These are phyloP conservation scores for Heliopora coerulea DNA, from an alignment of 92 coral and sea anemone species.

Conservation along the genomic window DNA sequence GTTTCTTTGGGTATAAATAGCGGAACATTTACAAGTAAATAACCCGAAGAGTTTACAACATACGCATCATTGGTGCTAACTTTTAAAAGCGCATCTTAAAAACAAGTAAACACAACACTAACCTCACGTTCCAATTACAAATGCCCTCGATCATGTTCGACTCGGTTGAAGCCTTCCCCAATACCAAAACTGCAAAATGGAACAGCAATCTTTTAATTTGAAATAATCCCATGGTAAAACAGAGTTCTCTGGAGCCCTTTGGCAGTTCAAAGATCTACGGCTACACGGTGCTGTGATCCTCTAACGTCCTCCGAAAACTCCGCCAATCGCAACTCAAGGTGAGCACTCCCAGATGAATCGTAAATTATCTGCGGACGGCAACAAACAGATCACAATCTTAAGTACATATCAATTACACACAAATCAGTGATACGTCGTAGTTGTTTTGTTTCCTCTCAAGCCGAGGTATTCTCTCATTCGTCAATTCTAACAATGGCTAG, in stretches of 20 bases:
- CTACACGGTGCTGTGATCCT: slow-evolving; percentile 1
- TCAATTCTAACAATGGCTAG: background rate
- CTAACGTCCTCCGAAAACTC: background rate
- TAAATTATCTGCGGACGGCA: slow-evolving; percentile 4
- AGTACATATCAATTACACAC: background rate
- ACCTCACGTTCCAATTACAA: slow-evolving; percentile 31
- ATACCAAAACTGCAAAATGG: background rate
- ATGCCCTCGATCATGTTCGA: slow-evolving; percentile 26
- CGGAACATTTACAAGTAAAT: no score
- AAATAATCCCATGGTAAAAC: background rate
- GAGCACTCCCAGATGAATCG: slow-evolving; percentile 9
- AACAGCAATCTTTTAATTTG: background rate
- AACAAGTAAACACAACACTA: background rate
- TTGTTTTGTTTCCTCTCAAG: background rate
- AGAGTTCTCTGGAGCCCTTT: background rate
- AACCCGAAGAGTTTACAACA: no score
- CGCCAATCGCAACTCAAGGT: background rate
- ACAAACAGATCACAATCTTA: slow-evolving; percentile 1
- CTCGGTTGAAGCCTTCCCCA: background rate
- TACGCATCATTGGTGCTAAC: no score
- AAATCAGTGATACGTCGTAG: slow-evolving; percentile 4
- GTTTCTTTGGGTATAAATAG: no score
- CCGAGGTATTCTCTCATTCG: background rate
- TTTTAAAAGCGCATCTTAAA: background rate
- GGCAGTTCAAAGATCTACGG: background rate